Conservation (phyloP, 2,113 vertebrate genomes). For the Trichechus manatus region DNA sequence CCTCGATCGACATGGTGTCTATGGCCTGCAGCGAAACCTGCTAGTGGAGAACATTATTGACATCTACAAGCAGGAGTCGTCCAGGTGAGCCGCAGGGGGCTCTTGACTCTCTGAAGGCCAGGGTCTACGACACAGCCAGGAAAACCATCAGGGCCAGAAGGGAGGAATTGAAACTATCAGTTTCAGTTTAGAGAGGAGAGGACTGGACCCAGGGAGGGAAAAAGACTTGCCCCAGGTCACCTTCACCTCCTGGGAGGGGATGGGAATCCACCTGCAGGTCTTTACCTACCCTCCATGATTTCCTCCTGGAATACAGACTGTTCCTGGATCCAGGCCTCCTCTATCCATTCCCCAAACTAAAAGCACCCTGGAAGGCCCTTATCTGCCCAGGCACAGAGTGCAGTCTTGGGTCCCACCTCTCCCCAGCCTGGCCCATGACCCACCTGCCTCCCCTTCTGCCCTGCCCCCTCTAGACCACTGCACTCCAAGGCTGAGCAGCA, state of each 20-base stretch:
- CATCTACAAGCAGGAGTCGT: constrained; percentile 93
- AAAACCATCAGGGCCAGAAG: background rate
- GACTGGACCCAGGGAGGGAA: background rate
- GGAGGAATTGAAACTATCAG: background rate
- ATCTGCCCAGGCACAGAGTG: background rate
- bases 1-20: constrained; percentile 94
- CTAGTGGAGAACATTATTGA: constrained; percentile 97
- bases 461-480: constrained; percentile 84
- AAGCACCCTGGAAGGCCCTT: background rate
- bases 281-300: background rate
- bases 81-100: constrained; percentile 85
- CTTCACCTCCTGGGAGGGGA: background rate
- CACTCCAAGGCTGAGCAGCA: constrained; percentile 91
- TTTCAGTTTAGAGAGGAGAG: background rate
- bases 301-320: background rate
- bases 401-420: too few species aligned
- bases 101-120: background rate
- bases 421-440: background rate
- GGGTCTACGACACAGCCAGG: background rate
- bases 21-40: constrained; percentile 94
- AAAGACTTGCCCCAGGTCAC: background rate
- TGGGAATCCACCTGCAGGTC: background rate
- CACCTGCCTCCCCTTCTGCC: too few species aligned
- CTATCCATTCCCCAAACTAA: background rate
- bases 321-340: background rate